Evolutionary conservation across 1,140 invertebrate species (phyloP).

Genomic region (Pogonomyrmex californicus): DNA sequence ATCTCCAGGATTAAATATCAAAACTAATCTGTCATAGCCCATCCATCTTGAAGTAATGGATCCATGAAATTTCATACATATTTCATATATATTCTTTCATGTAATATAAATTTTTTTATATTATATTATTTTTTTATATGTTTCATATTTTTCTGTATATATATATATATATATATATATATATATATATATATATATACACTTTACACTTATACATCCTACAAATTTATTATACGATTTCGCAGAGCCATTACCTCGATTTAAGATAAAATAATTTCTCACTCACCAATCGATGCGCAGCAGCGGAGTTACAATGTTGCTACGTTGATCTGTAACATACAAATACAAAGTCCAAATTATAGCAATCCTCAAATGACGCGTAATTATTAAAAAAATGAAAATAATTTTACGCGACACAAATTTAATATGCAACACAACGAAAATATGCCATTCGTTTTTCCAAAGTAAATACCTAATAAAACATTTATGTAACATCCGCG

Average conservation of each 20-base stretch:
- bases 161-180: background rate
- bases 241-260: background rate
- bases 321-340: background rate
- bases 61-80: background rate
- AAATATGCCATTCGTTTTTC: background rate
- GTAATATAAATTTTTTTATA: no score
- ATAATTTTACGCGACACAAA: background rate
- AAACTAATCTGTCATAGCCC: background rate
- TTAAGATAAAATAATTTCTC: background rate
- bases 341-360: conserved; percentile 11
- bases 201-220: no score
- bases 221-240: background rate
- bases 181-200: background rate
- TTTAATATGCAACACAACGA: background rate
- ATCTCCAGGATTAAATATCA: no score
- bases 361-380: background rate
- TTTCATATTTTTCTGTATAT: no score
- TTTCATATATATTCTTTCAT: background rate
- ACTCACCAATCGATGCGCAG: background rate
- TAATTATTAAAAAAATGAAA: background rate
- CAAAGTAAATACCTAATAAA: background rate
- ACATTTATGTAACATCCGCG: background rate
- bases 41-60: background rate
- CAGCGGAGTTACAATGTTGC: background rate
- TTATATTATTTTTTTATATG: no score